A percentile compares a stretch with the other conserved stretches of the same genome.
phyloP scores from a whole-genome alignment of 2,888 invertebrate genomes.

The Rutpela maculata region DNA sequence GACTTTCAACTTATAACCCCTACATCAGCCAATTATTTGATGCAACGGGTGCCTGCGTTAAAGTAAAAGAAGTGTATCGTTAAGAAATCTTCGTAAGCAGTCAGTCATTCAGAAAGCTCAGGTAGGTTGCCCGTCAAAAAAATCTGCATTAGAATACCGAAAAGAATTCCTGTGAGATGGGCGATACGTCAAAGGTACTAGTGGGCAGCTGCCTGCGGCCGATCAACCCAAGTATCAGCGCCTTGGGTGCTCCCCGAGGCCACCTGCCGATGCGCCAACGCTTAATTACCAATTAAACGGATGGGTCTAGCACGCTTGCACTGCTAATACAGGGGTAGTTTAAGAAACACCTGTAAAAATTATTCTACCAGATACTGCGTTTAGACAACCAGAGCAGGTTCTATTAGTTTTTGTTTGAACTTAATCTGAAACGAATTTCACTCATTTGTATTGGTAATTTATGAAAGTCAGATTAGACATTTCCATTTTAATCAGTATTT shows the following conservation, averaged over 20 bases:
- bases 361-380: conserved; percentile 47
- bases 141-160: conserved; percentile 48
- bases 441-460: conserved; percentile 24
- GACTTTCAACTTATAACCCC: too few species aligned
- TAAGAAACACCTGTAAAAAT: conserved; percentile 53
- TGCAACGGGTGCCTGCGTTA: neutral
- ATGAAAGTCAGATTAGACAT: conserved; percentile 18
- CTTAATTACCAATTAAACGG: conserved; percentile 61
- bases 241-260: conserved; percentile 46
- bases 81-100: neutral
- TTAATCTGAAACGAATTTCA: conserved; percentile 50
- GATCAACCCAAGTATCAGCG: conserved; percentile 34
- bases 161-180: conserved; percentile 48
- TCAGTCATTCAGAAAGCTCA: neutral
- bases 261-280: conserved; percentile 59
- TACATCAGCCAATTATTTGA: too few species aligned
- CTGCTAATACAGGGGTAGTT: conserved; percentile 57
- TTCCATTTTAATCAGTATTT: conserved; percentile 12
- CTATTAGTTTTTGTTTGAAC: conserved; percentile 46
- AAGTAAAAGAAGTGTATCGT: neutral
- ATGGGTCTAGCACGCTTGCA: conserved; percentile 55
- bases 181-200: conserved; percentile 46
- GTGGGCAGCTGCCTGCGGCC: conserved; percentile 57
- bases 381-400: conserved; percentile 42
- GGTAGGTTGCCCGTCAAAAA: conserved; percentile 32